These are phyloP conservation scores for Hybognathus amarus DNA, from an alignment of 2,797 vertebrate species.

Conservation along the genomic window DNA sequence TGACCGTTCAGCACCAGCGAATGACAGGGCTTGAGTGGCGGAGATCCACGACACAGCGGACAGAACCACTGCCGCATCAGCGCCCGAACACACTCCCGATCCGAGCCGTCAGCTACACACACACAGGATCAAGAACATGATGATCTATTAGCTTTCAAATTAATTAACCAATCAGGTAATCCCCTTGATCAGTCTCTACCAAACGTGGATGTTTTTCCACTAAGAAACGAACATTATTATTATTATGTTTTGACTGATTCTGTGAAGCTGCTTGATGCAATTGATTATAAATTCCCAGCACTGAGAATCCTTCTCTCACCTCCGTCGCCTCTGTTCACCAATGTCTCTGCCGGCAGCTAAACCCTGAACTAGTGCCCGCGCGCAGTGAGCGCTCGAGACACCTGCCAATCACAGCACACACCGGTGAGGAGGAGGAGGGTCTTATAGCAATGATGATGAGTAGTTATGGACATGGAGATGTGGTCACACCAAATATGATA, in stretches of 20 bases:
- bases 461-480: too few species aligned
- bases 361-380: slow-evolving; percentile 83
- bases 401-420: slow-evolving; percentile 66
- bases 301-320: slow-evolving; percentile 67
- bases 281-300: too few species aligned
- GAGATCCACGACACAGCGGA: slow-evolving; percentile 84
- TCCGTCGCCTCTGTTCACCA: slow-evolving; percentile 84
- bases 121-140: too few species aligned
- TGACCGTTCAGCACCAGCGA: slow-evolving; percentile 89
- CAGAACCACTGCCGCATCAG: slow-evolving; percentile 90
- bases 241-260: too few species aligned
- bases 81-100: slow-evolving; percentile 79
- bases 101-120: slow-evolving; percentile 73
- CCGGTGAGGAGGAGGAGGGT: not conserved
- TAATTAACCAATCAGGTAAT: too few species aligned
- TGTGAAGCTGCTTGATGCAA: too few species aligned
- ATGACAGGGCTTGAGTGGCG: slow-evolving; percentile 82
- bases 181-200: too few species aligned
- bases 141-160: not conserved
- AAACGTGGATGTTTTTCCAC: too few species aligned
- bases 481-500: too few species aligned
- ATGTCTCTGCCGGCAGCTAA: slow-evolving; percentile 84
- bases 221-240: too few species aligned
- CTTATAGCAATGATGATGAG: not conserved
- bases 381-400: slow-evolving; percentile 85